A percentile compares a stretch with the other conserved stretches of the same genome.
These are phyloP conservation scores for Epistrophe grossulariae DNA, from an alignment of 2,888 invertebrate genomes.

Conservation along the genomic window DNA sequence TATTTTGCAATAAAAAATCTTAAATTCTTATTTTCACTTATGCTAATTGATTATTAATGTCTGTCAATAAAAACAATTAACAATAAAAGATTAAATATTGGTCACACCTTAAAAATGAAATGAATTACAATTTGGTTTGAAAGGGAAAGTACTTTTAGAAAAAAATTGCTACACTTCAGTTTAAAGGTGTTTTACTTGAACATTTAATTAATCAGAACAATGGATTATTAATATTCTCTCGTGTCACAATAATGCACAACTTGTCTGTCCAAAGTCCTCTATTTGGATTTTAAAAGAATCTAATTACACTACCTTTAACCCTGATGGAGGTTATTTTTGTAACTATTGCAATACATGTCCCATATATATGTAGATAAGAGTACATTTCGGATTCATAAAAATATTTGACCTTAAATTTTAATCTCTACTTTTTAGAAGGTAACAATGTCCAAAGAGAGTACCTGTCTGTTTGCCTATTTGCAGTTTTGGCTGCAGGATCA, in stretches of 20 bases:
- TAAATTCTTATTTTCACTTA: slow-evolving; percentile 16
- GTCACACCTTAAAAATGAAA: neutral
- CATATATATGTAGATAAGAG: too few species aligned
- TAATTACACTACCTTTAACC: neutral
- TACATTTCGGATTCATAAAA: too few species aligned
- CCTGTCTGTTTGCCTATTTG: too few species aligned
- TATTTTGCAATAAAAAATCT: neutral
- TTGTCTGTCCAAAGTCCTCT: neutral
- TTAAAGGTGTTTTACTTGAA: neutral
- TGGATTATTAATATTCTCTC: neutral
- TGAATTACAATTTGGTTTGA: neutral
- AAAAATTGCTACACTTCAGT: neutral
- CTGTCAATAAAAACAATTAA: slow-evolving; percentile 2
- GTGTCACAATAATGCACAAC: neutral
- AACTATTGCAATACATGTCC: too few species aligned
- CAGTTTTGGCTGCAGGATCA: too few species aligned
- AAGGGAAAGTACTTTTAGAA: neutral
- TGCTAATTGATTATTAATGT: slow-evolving; percentile 21
- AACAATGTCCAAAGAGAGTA: too few species aligned
- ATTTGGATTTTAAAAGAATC: neutral
- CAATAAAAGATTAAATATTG: neutral
- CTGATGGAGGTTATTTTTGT: too few species aligned
- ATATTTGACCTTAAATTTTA: too few species aligned
- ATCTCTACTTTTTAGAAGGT: too few species aligned
- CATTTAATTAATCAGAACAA: neutral